Percentiles rank a stretch among this genome's conserved stretches.
Conservation (phyloP, 2,113 vertebrate genomes). For the Elaphurus davidianus region DNA sequence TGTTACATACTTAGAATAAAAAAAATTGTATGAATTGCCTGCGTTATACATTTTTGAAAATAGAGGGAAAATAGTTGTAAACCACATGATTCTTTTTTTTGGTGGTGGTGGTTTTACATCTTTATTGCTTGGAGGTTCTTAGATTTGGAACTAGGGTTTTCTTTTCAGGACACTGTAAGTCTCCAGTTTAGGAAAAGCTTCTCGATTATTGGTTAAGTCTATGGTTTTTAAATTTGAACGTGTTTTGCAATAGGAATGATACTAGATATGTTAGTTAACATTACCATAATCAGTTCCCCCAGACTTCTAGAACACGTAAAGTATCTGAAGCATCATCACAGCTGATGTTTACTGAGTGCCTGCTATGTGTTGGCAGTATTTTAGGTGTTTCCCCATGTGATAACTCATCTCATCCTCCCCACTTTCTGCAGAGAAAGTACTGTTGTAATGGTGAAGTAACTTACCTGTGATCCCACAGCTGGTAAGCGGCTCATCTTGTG, state of each 20-base stretch:
- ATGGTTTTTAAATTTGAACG: neutral
- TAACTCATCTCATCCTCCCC: neutral
- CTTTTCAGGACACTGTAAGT: neutral
- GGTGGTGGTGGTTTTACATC: neutral
- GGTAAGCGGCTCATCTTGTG: neutral
- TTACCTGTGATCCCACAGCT: neutral
- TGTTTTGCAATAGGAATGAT: neutral
- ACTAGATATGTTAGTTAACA: neutral
- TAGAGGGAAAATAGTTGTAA: neutral
- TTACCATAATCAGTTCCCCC: neutral
- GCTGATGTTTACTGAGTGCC: neutral
- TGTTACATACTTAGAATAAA: neutral
- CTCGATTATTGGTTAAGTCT: neutral
- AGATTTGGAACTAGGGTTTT: neutral
- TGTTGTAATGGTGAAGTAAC: neutral
- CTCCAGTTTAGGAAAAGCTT: neutral
- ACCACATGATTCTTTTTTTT: neutral
- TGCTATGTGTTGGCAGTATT: neutral
- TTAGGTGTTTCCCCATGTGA: neutral
- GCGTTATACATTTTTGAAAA: neutral
- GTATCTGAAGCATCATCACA: neutral
- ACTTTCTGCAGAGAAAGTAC: neutral
- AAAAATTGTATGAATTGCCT: neutral
- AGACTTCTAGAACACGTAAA: neutral
- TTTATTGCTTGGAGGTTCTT: neutral